phyloP scores from a whole-genome alignment of 2,113 vertebrate genomes.

The Nematolebias whitei region DNA sequence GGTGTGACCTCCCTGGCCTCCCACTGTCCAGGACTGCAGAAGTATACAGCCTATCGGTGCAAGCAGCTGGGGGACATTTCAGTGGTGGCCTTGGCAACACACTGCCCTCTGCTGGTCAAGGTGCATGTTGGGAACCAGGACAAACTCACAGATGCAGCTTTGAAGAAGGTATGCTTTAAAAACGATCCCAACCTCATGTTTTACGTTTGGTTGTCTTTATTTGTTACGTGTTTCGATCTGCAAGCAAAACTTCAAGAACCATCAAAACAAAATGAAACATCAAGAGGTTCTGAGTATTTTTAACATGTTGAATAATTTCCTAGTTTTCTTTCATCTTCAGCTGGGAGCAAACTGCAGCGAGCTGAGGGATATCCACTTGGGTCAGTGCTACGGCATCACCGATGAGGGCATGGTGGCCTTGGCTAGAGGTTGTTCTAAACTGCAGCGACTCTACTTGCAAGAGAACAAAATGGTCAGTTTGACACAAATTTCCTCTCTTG shows the following conservation, averaged over 20 bases:
- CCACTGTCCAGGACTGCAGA: conserved; percentile 91
- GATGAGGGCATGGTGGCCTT: conserved; percentile 95
- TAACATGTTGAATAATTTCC: background rate
- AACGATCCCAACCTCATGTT: background rate
- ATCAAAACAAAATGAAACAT: background rate
- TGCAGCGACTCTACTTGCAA: conserved; percentile 98
- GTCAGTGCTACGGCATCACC: conserved; percentile 96
- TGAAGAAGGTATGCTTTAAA: conserved; percentile 87
- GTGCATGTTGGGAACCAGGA: conserved; percentile 98
- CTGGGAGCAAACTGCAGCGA: conserved; percentile 92
- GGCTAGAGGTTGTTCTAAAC: conserved; percentile 91
- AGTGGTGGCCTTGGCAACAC: conserved; percentile 87
- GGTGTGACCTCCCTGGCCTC: conserved; percentile 91
- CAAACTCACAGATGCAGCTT: conserved; percentile 91
- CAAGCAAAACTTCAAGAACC: background rate
- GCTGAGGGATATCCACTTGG: conserved; percentile 95
- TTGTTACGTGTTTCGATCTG: background rate
- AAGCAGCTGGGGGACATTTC: conserved; percentile 96
- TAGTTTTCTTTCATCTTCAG: conserved; percentile 71
- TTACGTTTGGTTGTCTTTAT: background rate
- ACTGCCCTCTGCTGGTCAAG: conserved; percentile 94
- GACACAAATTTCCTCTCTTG: background rate
- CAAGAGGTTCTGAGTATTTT: background rate
- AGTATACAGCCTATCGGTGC: conserved; percentile 95
- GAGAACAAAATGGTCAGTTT: conserved; percentile 97